These are phyloP conservation scores for Patella pellucida DNA, from an alignment of 2,888 invertebrate genomes.

Conservation along the genomic window DNA sequence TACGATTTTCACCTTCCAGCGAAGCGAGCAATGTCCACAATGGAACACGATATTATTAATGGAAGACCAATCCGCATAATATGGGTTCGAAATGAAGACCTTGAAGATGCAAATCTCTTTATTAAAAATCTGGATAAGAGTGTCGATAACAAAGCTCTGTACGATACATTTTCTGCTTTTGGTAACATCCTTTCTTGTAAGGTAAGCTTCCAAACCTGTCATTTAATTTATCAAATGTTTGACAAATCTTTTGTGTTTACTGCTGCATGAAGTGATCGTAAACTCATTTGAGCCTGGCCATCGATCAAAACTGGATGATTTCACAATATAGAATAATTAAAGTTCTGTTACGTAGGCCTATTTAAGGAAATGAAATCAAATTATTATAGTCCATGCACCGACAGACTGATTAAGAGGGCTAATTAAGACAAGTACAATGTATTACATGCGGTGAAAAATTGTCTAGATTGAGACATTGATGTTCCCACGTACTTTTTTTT, in stretches of 20 bases:
- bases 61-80: slow-evolving; percentile 98
- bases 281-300: neutral
- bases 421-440: neutral
- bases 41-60: slow-evolving; percentile 99
- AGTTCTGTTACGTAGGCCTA: neutral
- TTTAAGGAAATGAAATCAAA: neutral
- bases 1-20: slow-evolving; percentile 75
- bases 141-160: slow-evolving; percentile 99
- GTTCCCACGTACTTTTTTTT: too few relatives aligned
- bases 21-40: slow-evolving; percentile 98
- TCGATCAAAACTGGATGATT: neutral
- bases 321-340: neutral
- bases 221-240: neutral
- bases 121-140: slow-evolving; percentile 97
- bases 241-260: neutral
- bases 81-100: slow-evolving; percentile 99
- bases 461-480: too few relatives aligned
- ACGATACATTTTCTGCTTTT: slow-evolving; percentile 98
- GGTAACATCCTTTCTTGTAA: slow-evolving; percentile 99
- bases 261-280: neutral
- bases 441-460: too few relatives aligned
- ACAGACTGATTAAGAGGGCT: too few relatives aligned
- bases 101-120: slow-evolving; percentile 99
- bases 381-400: neutral
- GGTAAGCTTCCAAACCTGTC: slow-evolving; percentile 71